Base-by-base conservation (phyloP, 2,797 vertebrate genomes). In the Miichthys miiuy region DNA sequence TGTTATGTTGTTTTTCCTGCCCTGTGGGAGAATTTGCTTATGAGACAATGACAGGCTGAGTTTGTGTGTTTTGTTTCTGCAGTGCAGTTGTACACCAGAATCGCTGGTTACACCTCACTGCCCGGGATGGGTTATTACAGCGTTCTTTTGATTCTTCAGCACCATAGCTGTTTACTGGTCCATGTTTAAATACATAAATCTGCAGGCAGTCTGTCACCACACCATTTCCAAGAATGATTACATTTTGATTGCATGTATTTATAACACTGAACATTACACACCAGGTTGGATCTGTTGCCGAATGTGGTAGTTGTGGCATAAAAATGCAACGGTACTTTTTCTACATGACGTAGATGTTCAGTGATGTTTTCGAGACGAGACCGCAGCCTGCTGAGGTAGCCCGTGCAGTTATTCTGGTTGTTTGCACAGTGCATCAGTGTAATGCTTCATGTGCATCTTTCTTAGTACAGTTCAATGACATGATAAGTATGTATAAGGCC, bases 111-210 rank as follows among this genome's bases (percentile, higher is more conserved):
- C 86, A 81, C 78, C 73, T 86, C 57, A 27, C 71, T 44, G 82
- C 74, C 47, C 63, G 70, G 38, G 42, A 20, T 60, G 71, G 71
- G 73, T 75, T 80, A 79, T 81, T 57, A 71, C 62, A 77, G 66
- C 72, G 73, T 91, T 93, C 79, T 61, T 87, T 65, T 68, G 79
- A 84, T 89, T 89, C 76, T 79, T 84, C 44, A 21, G 63, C 61
- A 62, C 47, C 57, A 48, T 80, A 75, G 84, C 75, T 66, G 52
- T 74, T 81, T 75, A 69, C 64, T 48, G 72, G 48, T 62, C 6
- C 54, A 47, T 63, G 71, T 78, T 83, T 72, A 54, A 83, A 83
- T 68, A 42, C 51, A 69, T 52, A 62, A 61, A 54, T 72, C 42
- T 77, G 46, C 23, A 38, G 52, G 51, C 30, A 13, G 13, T 41